A percentile compares a stretch with the other conserved stretches of the same genome.
phyloP scores from a whole-genome alignment of 2,888 invertebrate genomes.

The Rhabditophanes sp. region DNA sequence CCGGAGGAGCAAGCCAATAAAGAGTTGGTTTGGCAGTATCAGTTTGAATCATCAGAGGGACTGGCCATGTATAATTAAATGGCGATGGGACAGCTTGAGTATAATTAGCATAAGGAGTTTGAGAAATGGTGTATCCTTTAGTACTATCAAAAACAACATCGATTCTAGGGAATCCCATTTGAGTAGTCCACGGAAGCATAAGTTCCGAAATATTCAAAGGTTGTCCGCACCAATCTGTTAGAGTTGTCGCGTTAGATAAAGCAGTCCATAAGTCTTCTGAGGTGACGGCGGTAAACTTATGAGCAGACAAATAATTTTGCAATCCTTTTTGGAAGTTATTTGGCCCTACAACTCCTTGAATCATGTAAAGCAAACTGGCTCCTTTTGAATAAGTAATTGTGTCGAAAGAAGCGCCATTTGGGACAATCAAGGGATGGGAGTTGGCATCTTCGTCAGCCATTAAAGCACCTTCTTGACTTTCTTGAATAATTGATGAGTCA shows the following conservation, averaged over 20 bases:
- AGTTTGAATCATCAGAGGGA: constrained; percentile 1
- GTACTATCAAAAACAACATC: constrained; percentile 1
- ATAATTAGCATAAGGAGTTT: constrained; percentile 1
- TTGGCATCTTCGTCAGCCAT: not conserved
- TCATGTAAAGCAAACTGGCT: constrained; percentile 17
- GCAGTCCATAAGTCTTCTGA: constrained; percentile 4
- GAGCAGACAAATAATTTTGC: constrained; percentile 52
- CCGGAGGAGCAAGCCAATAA: constrained; percentile 2
- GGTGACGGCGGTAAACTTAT: constrained; percentile 49
- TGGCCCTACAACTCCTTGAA: constrained; percentile 10
- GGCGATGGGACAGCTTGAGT: not conserved
- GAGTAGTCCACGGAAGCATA: constrained; percentile 3
- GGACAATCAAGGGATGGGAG: constrained; percentile 3
- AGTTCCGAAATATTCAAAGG: constrained; percentile 1
- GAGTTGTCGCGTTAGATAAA: no score
- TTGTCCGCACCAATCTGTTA: constrained; percentile 5
- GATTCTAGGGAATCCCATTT: constrained; percentile 1
- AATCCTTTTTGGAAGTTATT: constrained; percentile 11
- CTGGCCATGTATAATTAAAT: constrained; percentile 4
- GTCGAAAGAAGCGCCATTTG: constrained; percentile 4
- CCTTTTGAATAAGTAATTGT: constrained; percentile 18
- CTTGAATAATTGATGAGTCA: no score
- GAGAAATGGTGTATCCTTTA: constrained; percentile 2
- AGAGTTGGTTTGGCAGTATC: not conserved
- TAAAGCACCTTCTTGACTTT: no score